Evolutionary conservation across 2,888 invertebrate genomes (phyloP).

Genomic region (Apodemia zela): DNA sequence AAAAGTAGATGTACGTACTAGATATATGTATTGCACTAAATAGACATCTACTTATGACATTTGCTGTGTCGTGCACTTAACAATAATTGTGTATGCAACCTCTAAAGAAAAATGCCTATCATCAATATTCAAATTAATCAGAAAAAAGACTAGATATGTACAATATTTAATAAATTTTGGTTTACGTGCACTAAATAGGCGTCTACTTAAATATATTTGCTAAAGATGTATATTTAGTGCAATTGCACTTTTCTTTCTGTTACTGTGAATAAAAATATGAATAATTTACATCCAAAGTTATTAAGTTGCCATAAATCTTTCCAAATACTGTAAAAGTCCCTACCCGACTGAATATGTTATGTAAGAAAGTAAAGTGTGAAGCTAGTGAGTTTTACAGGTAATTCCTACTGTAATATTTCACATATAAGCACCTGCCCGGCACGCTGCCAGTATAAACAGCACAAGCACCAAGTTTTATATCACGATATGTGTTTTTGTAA

Average conservation of each 20-base stretch:
- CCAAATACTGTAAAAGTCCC: not conserved
- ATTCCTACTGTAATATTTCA: conserved; percentile 72
- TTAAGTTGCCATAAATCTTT: not conserved
- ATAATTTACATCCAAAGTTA: not conserved
- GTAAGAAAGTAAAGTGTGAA: conserved; percentile 53
- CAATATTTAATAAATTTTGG: too few relatives aligned
- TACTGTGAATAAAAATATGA: not conserved
- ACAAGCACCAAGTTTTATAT: conserved; percentile 79
- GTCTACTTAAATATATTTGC: not conserved
- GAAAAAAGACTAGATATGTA: too few relatives aligned
- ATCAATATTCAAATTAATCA: too few relatives aligned
- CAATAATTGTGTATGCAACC: too few relatives aligned
- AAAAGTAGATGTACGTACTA: not conserved
- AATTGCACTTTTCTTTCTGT: conserved; percentile 5
- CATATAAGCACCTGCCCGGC: conserved; percentile 79
- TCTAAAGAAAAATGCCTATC: too few relatives aligned
- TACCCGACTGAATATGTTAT: conserved; percentile 40
- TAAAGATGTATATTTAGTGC: conserved; percentile 1
- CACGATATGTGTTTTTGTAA: conserved; percentile 78
- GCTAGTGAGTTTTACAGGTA: conserved; percentile 68
- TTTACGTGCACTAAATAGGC: not conserved
- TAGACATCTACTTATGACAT: not conserved
- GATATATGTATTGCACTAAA: not conserved
- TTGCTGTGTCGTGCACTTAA: not conserved
- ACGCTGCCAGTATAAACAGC: conserved; percentile 79